These are phyloP conservation scores for Rhea americana DNA, from an alignment of 2,113 vertebrate species.

Conservation along the genomic window DNA sequence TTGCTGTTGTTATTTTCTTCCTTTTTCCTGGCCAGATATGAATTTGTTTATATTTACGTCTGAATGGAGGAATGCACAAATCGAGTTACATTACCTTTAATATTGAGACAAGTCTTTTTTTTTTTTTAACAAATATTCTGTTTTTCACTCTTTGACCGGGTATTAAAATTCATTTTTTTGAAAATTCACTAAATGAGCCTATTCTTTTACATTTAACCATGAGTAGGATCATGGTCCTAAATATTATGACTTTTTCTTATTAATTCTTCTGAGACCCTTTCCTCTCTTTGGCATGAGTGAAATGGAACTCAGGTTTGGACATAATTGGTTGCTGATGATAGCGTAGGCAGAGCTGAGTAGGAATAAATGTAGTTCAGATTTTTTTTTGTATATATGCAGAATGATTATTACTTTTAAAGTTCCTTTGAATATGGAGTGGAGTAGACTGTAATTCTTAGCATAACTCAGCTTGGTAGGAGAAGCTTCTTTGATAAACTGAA, in stretches of 20 bases:
- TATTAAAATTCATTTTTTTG: not conserved
- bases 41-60: not conserved
- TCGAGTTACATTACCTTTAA: not conserved
- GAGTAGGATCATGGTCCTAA: not conserved
- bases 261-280: not conserved
- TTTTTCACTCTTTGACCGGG: not conserved
- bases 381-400: not conserved
- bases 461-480: not conserved
- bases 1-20: not conserved
- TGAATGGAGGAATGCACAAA: not conserved
- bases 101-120: not conserved
- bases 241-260: not conserved
- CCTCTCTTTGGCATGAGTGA: not conserved
- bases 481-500: not conserved
- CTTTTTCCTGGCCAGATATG: not conserved
- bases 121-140: not conserved
- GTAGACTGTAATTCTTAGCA: not conserved
- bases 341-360: not conserved
- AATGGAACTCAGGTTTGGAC: not conserved
- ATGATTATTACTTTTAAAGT: not conserved
- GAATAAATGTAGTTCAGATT: not conserved
- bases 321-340: slow-evolving; percentile 5
- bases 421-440: not conserved
- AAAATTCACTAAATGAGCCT: not conserved
- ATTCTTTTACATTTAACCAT: not conserved